Base-by-base conservation (phyloP, 2,797 vertebrate species). In the Hypotaenidia okinawae region DNA sequence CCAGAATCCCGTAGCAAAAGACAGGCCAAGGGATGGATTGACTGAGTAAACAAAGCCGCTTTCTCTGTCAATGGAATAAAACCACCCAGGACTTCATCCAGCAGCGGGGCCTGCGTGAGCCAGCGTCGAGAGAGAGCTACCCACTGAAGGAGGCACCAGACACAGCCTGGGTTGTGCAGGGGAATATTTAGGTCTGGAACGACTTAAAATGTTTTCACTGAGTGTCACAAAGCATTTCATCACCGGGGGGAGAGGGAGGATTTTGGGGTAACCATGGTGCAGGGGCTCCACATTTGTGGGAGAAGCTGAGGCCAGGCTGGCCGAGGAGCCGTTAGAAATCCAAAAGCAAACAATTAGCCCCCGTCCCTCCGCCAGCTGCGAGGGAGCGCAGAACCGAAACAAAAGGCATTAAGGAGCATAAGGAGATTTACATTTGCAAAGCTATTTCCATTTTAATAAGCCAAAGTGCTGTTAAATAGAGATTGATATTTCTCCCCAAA, bases 371-470 rank as follows among this genome's bases (percentile, higher is more conserved):
- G 6, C 79, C 92, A 73, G 10, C 88, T 90, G 90, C 3, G 13
- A 57, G 74, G 39, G 84, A 93, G 81, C 3, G 1, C 13, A 5
- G 75, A 82, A 33, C 84, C 2, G 72, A 93, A 94, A 91, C 93
- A 95, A 96, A 93, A 95, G 90, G 92, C 92, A 77, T 95, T 80
- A 92, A 84, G 87, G 78, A 96, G 51, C 93, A 95, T 76, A 89
- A 91, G 92, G 95, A 96, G 91, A 93, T 93, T 93, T 92, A 94
- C 94, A 91, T 96, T 91, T 89, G 81, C 87, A 90, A 92, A 93
- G 94, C 89, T 67, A 91, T 94, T 96, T 95, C 90, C 95, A 89
- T 95, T 94, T 92, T 93, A 95, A 91, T 93, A 93, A 87, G 92
- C 84, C 90, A 80, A 87, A 95, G 94, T 24, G 92, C 94, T 64